Base-by-base conservation (phyloP, 2,888 invertebrate species). In the Elysia crispata region DNA sequence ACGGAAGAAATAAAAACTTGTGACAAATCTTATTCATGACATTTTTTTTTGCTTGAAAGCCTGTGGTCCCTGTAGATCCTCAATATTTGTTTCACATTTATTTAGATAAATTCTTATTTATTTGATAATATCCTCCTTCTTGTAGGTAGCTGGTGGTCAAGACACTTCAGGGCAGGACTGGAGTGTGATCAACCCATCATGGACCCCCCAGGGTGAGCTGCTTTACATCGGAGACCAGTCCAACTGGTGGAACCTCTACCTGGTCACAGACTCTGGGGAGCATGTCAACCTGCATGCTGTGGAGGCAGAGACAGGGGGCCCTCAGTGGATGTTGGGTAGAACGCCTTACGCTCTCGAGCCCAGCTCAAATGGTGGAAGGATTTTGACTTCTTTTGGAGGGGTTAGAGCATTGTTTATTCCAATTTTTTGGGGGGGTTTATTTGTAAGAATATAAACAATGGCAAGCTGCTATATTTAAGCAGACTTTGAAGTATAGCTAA, bases 161-260 rank as follows among this genome's bases (percentile, higher is more conserved):
- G 80, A 80, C 83, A 87, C 87, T 11, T 88, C 87, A 30, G 87
- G 89, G 0, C 82, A 83, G 18, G 85, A 86, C 50, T 77, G 85
- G 41, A 92, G 92, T 83, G 90, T 91, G 69, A 88, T 90, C 67
- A 85, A 88, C 64, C 92, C 92, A 8, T 82, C 86, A 13, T 93
- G 92, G 92, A 88, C 90, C 3, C 80, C 85, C 31, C 83, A 89
- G 78, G 90, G 90, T 79, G 81, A 88, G 30, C 85, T 92, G 23
- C 84, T 91, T 69, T 90, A 89, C 81, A 88, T 92, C 64, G 85
- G 90, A 76, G 93, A 93, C 85, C 85, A 87, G 64, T 89, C 89
- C 25, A 89, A 91, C 77, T 92, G 91, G 91, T 92, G 92, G 83
- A 92, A 93, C 82, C 83, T 92, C 72, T 92, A 92, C 84, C 85